Base-by-base conservation (phyloP, 2,797 vertebrate species). In the Microtus agrestis region DNA sequence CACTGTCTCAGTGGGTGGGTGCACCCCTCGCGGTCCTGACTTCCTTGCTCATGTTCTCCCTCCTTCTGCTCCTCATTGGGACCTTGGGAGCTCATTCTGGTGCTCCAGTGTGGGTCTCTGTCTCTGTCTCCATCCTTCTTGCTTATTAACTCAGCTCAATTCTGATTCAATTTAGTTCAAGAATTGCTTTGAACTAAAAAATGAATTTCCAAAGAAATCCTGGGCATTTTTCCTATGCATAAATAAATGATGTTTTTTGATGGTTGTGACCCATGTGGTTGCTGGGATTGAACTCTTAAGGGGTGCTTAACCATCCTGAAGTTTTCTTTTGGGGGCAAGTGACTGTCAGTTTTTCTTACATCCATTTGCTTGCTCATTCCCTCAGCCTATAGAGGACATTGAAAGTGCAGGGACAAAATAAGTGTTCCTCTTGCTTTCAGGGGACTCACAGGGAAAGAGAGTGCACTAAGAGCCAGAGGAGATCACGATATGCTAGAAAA, bases 311-410 rank as follows among this genome's bases (percentile, higher is more conserved):
- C n/a, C n/a, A n/a, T n/a, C n/a, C n/a, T 71, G 31, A 90, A 81
- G 89, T 61, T 94, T 92, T 81, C 63, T 69, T 93, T 91, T 93
- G 79, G 87, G 92, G 76, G 25, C 77, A 93, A 89, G 31, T 61
- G 25, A 61, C 48, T 51, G 48, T 48, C 37, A 10, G 86, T 91
- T 89, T 51, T 11, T 13, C n/a, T 43, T 56, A 59, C 59, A 14
- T 34, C 84, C 34, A 54, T 91, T 94, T 61, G 10, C 67, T 81
- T 87, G 4, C 81, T 67, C 31, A 48, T 46, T n/a, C 34, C 59
- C 21, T 43, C 78, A 51, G 74, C 27, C 11, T 6, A 31, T 54
- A 6, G 5, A 79, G 76, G 43, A 79, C 31, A 46, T 13, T 80
- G 77, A 69, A 23, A 14, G 25, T n/a, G 19, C 6, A 51, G 51